Base-by-base conservation (phyloP, 92 coral and sea anemone species). In the Metridium senile region DNA sequence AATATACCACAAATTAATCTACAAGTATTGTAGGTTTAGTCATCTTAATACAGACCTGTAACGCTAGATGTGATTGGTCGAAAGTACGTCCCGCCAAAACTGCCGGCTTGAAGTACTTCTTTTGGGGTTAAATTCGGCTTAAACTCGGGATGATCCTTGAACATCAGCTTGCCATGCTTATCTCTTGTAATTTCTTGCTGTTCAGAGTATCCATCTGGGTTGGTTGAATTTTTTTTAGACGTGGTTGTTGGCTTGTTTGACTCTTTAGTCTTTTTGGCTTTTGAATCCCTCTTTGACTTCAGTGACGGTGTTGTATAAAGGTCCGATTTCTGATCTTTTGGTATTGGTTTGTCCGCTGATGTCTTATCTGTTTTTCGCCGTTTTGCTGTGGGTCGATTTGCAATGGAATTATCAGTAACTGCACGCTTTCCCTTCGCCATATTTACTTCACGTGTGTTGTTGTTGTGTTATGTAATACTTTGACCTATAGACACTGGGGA, bases 41-140 rank as follows among this genome's bases (percentile, higher is more conserved):
- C 13, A 4, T 13, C 49, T 39, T 4, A 39, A 39, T 39, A 39
- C 6, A 6, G 62, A 91, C 97, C 93, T 61, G 97, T 88, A 20
- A 91, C 84, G 54, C 89, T 76, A 4, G 97, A 90, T 61, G 43
- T 53, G 30, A 91, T 91, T 2, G 97, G 90, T 46, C 93, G 76
- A 33, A 76, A 90, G 71, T 90, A 90, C 26, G 97, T 90, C 62
- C 97, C 97, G 9, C 97, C 97, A 63, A 90, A 90, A 81, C 97
- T 90, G 21, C 97, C 97, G 33, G 89, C 88, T 58, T 88, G 97
- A 27, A 91, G 85, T 33, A 91, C 93, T 79, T 91, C 97, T 63
- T 87, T 85, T 11, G 97, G 97, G 0, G 92, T 91, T 74, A 91
- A 35, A 39, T 87, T 91, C 39, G 97, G 97, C 58, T 88, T 87